These are phyloP conservation scores for Pogonognathellus flavescens DNA, from an alignment of 1,140 invertebrate species.

Conservation along the genomic window DNA sequence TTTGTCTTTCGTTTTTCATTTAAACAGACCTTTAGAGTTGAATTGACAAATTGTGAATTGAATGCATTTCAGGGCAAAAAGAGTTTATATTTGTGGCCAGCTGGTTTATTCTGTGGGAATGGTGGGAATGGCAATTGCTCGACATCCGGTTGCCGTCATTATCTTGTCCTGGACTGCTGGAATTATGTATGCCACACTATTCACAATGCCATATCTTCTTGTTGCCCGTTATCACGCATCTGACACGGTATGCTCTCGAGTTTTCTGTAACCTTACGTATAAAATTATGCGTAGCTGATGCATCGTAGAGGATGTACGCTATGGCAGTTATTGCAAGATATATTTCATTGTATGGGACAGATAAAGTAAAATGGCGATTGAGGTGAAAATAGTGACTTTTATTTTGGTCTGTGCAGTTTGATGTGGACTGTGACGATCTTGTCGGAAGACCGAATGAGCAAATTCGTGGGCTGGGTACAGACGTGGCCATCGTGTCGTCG, in stretches of 20 bases:
- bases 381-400: too few relatives aligned
- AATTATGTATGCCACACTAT: conserved; percentile 96
- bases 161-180: conserved; percentile 92
- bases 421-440: conserved; percentile 58
- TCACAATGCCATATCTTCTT: conserved; percentile 96
- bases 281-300: too few relatives aligned
- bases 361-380: too few relatives aligned
- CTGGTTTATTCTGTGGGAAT: conserved; percentile 90
- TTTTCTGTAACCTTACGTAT: background rate
- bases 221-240: conserved; percentile 93
- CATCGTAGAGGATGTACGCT: too few relatives aligned
- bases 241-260: conserved; percentile 78
- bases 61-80: conserved; percentile 77
- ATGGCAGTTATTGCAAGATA: too few relatives aligned
- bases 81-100: conserved; percentile 91
- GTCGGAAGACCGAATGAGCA: conserved; percentile 67
- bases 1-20: background rate
- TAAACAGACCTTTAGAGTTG: too few relatives aligned
- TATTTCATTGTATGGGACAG: too few relatives aligned
- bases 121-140: conserved; percentile 86
- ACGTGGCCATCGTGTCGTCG: conserved; percentile 91
- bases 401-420: conserved; percentile 53
- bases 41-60: background rate
- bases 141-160: conserved; percentile 84
- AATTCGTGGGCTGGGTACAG: conserved; percentile 90